A percentile compares a stretch with the other conserved stretches of the same genome.
Evolutionary conservation across 2,888 invertebrate genomes (phyloP).

Genomic region (Cephus rjabovi): DNA sequence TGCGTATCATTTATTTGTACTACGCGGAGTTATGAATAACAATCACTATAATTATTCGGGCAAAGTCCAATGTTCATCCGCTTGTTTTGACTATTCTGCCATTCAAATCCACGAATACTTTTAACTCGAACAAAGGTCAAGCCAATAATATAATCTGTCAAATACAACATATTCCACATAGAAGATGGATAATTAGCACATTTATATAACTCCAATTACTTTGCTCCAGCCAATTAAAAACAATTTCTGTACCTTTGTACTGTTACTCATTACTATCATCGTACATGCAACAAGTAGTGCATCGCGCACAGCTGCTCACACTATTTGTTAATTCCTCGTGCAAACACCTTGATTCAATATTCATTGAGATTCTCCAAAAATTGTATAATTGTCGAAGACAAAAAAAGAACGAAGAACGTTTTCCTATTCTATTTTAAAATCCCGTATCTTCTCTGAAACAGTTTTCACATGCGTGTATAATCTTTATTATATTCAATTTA

Average conservation of each 20-base stretch:
- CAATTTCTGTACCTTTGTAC: not conserved
- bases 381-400: not conserved
- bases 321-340: not conserved
- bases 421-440: not conserved
- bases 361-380: not conserved
- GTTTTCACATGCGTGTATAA: too few relatives aligned
- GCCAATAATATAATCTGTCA: not conserved
- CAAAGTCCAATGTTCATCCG: not conserved
- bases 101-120: not conserved
- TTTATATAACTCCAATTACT: not conserved
- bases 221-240: not conserved
- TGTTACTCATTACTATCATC: not conserved
- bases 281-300: not conserved
- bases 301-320: not conserved
- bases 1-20: not conserved
- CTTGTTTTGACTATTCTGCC: not conserved
- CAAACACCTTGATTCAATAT: not conserved
- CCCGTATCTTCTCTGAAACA: not conserved
- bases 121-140: not conserved
- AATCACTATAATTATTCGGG: not conserved
- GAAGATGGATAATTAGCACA: not conserved
- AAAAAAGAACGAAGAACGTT: not conserved
- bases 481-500: slow-evolving; percentile 21
- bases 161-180: not conserved
- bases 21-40: not conserved